Conservation (phyloP, 2,797 vertebrate genomes). For the Pangasius djambal region DNA sequence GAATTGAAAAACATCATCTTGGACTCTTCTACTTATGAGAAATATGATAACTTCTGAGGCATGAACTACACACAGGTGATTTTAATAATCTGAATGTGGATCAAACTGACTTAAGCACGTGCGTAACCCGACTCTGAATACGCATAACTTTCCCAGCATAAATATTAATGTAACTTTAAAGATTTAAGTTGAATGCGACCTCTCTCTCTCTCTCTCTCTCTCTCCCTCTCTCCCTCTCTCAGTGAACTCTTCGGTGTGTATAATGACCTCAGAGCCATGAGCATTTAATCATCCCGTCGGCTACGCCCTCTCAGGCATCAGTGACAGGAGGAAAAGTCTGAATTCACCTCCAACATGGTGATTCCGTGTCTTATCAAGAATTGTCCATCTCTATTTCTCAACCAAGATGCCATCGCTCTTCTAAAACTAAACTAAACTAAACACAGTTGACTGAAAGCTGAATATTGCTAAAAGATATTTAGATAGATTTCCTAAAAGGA, state of each 20-base stretch:
- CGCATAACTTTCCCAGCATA: not conserved
- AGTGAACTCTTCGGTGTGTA: not conserved
- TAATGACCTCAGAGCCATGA: slow-evolving; percentile 13
- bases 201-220: not conserved
- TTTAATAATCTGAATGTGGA: not conserved
- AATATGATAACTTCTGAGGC: not conserved
- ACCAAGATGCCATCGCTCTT: not conserved
- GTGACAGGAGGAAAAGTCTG: not conserved
- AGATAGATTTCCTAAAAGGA: not conserved
- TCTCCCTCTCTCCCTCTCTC: not conserved
- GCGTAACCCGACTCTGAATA: not conserved
- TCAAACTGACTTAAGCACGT: not conserved
- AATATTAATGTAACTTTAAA: not conserved
- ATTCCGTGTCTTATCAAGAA: not conserved
- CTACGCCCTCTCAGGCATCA: not conserved
- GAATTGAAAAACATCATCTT: not conserved
- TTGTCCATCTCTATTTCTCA: not conserved
- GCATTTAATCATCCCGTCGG: not conserved
- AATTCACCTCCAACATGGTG: not conserved
- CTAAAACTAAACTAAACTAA: not conserved
- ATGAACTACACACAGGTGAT: not conserved
- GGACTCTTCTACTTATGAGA: not conserved
- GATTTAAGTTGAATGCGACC: not conserved
- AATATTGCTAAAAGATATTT: not conserved
- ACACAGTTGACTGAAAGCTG: not conserved